Conservation (phyloP, 2,113 vertebrate genomes). For the Castor canadensis region DNA sequence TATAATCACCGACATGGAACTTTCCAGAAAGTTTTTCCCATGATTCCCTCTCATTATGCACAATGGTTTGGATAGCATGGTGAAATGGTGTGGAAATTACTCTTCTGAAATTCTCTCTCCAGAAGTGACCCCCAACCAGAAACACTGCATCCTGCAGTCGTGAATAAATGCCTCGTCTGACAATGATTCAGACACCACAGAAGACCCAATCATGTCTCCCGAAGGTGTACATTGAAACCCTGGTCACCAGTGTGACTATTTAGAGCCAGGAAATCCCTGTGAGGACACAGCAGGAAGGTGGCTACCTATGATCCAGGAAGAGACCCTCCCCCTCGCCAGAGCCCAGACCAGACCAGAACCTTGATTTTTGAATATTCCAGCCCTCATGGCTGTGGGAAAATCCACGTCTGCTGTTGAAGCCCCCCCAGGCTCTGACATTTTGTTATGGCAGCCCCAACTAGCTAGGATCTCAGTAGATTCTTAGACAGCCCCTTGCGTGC, state of each 20-base stretch:
- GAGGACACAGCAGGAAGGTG: fast-evolving
- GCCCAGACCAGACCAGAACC: no score
- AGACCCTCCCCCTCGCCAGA: neutral
- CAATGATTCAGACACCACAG: fast-evolving
- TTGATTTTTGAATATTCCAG: neutral
- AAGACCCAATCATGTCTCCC: no score
- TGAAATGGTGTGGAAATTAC: neutral
- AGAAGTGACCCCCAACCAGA: neutral
- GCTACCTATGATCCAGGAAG: no score
- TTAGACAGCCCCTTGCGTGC: neutral
- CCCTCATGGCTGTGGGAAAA: neutral
- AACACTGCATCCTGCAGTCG: no score
- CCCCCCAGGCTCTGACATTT: neutral
- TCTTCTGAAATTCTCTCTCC: neutral
- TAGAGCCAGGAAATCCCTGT: fast-evolving
- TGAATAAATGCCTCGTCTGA: fast-evolving
- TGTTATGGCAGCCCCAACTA: neutral
- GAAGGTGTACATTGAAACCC: fast-evolving
- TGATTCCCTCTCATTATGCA: fast-evolving
- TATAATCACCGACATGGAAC: neutral
- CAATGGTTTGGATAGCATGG: fast-evolving
- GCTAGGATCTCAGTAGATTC: neutral
- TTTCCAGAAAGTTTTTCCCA: neutral
- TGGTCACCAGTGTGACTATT: fast-evolving
- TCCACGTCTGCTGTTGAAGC: neutral